phyloP scores from a whole-genome alignment of 92 coral and sea anemone species.

The Montipora capitata region DNA sequence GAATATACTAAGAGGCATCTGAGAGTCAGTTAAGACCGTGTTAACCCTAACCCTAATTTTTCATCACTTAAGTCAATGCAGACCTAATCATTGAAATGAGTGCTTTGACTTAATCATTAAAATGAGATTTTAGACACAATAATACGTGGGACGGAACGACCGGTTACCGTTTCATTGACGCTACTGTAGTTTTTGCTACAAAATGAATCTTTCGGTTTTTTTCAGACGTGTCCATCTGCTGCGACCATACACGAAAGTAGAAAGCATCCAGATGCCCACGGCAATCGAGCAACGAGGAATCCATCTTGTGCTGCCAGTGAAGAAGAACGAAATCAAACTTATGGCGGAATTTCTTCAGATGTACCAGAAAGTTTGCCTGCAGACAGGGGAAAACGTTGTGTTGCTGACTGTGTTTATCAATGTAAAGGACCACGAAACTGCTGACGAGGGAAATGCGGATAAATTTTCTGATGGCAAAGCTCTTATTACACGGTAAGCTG shows the following conservation, averaged over 20 bases:
- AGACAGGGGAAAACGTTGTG: constrained; percentile 98
- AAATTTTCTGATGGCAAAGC: constrained; percentile 89
- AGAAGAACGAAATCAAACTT: constrained; percentile 65
- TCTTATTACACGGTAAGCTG: constrained; percentile 84
- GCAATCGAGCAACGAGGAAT: constrained; percentile 96
- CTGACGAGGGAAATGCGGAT: constrained; percentile 55
- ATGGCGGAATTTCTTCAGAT: constrained; percentile 87
- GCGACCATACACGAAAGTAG: constrained; percentile 95
- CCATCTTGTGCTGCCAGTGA: constrained; percentile 94
- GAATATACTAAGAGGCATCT: too few species aligned
- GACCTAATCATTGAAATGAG: too few species aligned
- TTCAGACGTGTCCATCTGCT: constrained; percentile 89
- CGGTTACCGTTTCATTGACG: too few species aligned
- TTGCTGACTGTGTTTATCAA: constrained; percentile 95
- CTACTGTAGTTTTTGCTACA: too few species aligned
- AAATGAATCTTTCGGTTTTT: not conserved
- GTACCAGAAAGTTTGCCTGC: constrained; percentile 93
- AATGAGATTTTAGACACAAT: too few species aligned
- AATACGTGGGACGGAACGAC: too few species aligned
- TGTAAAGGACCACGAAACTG: constrained; percentile 62
- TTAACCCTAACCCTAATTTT: too few species aligned
- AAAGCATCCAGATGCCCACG: constrained; percentile 94
- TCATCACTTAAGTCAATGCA: too few species aligned
- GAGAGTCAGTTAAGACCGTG: too few species aligned
- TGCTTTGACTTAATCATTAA: too few species aligned